Base-by-base conservation (phyloP, 2,888 invertebrate genomes). In the Venusia cambrica region DNA sequence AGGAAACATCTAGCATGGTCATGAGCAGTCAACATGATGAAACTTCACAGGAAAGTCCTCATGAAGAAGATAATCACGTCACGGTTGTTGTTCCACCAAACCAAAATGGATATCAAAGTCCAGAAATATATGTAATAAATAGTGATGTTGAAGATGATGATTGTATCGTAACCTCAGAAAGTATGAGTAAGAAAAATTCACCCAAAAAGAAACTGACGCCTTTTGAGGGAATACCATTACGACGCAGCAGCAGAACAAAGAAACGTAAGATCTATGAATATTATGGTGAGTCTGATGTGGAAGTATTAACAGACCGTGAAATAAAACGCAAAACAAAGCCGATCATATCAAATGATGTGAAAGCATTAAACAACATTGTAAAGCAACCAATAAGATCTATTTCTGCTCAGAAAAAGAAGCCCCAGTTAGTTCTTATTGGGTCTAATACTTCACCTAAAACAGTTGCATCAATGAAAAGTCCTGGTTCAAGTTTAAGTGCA, bases 361-460 rank as follows among this genome's bases (percentile, higher is more conserved):
- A 92, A 66, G 85, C 90, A 32, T 74, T 92, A 44, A 91, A 91
- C 1, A 92, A 92, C 65, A 91, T 93, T 4, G 88, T 90, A 5
- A 92, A 91, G 55, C 70, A 75, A 44, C 62, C 39, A 1, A 69
- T 34, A 71, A 64, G 45, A 26, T 53, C 3, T 45, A 52, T 35
- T 53, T 58, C 17, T 49, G 42, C 48, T 30, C 80, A 81, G 26
- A 90, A 92, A 63, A 92, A 94, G 57, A 91, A 94, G 68, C 92
- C 93, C 0, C 93, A 93, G 3, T 80, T 94, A 48, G 93, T 94
- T 14, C 93, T 94, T 27, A 93, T 94, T 48, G 94, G 94, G 61
- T 93, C 93, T 5, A 93, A 93, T 76, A 90, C 92, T 13, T 90
- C 49, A 14, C 5, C 91, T 58, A 72, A 91, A 35, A 89, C 91